Base-by-base conservation (phyloP, 2,113 vertebrate species). In the Clarias macrocephalus region DNA sequence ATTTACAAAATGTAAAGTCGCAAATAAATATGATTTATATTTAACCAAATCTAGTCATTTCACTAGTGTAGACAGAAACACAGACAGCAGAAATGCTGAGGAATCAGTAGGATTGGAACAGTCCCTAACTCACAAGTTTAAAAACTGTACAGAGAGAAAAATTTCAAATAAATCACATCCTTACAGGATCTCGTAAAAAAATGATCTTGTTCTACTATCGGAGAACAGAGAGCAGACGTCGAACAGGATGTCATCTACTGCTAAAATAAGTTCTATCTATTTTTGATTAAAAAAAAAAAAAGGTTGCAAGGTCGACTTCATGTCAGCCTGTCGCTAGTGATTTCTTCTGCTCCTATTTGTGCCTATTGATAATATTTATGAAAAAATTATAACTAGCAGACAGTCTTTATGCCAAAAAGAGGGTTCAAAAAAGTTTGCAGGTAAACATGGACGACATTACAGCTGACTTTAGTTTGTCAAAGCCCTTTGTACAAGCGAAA, bases 11-110 rank as follows among this genome's bases (percentile, higher is more conserved):
- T 88, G 87, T 91, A 88, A 92, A 94, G 92, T 87, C 91, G 85
- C 89, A 95, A 96, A 96, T 96, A 96, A 95, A 96, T 96, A 95
- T 92, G 93, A 94, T 95, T 95, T 93, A 95, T 93, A 95, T 94
- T 95, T 92, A 92, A 92, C 93, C 92, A 93, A 88, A 48, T 89
- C 92, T 94, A 95, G 90, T 90, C 86, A 80, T 84, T 92, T 92
- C 86, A 91, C 94, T 94, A 94, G 93, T 95, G 94, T 95, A 93
- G 93, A 93, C 81, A 90, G 80, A 89, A 88, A n/a, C 83, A 89
- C 77, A 80, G 91, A 93, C 93, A 94, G 93, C 87, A 93, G 91
- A 91, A 79, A 87, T 86, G 82, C 28, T 72, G 75, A 52, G 75
- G 52, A 87, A 54, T 86, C 89, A 90, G 91, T 87, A 88, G 85